phyloP scores from a whole-genome alignment of 2,888 invertebrate species.

The Drosophila multiciliata region DNA sequence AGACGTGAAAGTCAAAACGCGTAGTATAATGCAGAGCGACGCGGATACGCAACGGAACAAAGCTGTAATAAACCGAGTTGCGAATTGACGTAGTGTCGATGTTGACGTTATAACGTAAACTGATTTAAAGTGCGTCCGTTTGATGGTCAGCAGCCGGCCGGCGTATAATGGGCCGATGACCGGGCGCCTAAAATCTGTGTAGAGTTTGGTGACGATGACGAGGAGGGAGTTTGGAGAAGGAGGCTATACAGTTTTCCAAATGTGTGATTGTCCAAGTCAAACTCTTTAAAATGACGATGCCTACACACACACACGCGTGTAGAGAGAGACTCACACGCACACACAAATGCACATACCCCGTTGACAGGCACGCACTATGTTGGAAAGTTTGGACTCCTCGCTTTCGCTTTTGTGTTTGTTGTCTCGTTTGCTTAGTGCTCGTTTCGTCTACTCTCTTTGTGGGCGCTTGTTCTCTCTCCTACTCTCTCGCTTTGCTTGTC shows the following conservation, averaged over 20 bases:
- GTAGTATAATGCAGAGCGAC: conserved; percentile 10
- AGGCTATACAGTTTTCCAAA: conserved; percentile 48
- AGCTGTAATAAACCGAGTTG: conserved; percentile 9
- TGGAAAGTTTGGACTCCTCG: conserved; percentile 54
- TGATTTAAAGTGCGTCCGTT: conserved; percentile 75
- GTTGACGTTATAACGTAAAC: conserved; percentile 74
- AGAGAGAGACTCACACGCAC: conserved; percentile 12
- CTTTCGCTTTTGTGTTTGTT: conserved; percentile 78
- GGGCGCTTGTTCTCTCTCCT: conserved; percentile 23
- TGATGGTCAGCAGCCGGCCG: conserved; percentile 44
- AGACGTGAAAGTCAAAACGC: conserved; percentile 56
- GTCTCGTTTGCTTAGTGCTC: conserved; percentile 60
- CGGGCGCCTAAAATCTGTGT: conserved; percentile 74
- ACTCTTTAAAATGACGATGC: conserved; percentile 69
- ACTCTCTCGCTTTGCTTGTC: conserved; percentile 3
- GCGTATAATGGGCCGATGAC: conserved; percentile 46
- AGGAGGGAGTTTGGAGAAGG: conserved; percentile 10
- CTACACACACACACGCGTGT: conserved; percentile 20
- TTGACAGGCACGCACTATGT: conserved; percentile 48
- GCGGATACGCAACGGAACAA: conserved; percentile 18
- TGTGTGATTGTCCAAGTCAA: conserved; percentile 51
- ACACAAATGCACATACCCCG: conserved; percentile 11
- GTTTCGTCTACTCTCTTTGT: conserved; percentile 30
- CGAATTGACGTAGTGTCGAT: conserved; percentile 67
- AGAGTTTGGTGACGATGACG: conserved; percentile 70